Conservation (phyloP, 2,797 vertebrate genomes). For the Odontamblyopus rebecca region DNA sequence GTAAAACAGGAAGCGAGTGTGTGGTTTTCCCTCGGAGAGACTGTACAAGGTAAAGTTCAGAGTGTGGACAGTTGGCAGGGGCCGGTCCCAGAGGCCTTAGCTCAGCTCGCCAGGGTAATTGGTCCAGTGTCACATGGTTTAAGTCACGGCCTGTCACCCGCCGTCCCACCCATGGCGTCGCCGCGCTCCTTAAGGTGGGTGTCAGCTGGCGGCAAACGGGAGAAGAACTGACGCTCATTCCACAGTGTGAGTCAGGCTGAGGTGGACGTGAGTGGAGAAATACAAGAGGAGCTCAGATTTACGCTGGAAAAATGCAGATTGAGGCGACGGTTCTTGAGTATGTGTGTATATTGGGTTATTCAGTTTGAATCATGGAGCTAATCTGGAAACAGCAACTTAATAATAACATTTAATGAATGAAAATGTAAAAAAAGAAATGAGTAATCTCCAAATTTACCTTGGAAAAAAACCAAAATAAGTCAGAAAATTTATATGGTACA, state of each 20-base stretch:
- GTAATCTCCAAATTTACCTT: too few species aligned
- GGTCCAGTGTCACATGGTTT: slow-evolving; percentile 61
- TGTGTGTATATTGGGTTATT: too few species aligned
- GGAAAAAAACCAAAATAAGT: too few species aligned
- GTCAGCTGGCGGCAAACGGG: slow-evolving; percentile 33
- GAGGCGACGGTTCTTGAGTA: too few species aligned
- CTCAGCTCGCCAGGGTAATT: slow-evolving; percentile 37
- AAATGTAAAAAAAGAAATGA: too few species aligned
- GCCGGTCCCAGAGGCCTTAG: slow-evolving; percentile 22
- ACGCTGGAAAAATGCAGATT: too few species aligned
- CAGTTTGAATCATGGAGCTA: too few species aligned
- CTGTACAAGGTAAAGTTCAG: slow-evolving; percentile 19
- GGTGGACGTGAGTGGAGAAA: slow-evolving; percentile 11
- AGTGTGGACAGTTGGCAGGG: slow-evolving; percentile 12
- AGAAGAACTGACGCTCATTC: slow-evolving; percentile 47
- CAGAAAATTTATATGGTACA: too few species aligned
- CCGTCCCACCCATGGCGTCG: slow-evolving; percentile 57
- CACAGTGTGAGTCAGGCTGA: slow-evolving; percentile 40
- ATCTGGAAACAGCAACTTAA: too few species aligned
- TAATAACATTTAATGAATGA: too few species aligned
- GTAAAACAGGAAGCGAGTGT: slow-evolving; percentile 6
- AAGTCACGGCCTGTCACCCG: slow-evolving; percentile 47
- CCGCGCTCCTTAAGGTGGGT: slow-evolving; percentile 29
- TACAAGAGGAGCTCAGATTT: slow-evolving; percentile 2
- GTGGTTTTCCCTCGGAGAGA: slow-evolving; percentile 4